These are phyloP conservation scores for Tachypleus tridentatus DNA, from an alignment of 1,140 invertebrate genomes.

Conservation along the genomic window DNA sequence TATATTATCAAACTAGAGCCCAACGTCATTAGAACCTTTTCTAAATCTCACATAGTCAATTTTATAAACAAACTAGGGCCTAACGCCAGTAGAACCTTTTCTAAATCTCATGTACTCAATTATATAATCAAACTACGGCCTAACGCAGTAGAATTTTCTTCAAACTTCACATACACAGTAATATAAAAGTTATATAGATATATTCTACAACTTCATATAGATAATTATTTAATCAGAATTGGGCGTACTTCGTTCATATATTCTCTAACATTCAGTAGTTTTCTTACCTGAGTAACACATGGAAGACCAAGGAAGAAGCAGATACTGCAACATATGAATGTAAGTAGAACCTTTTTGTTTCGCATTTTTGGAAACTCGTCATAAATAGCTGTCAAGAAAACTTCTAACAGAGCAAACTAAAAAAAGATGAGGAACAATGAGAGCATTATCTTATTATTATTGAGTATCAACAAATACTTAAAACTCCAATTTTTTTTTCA, in stretches of 20 bases:
- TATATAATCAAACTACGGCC: too few relatives aligned
- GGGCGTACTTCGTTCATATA: too few relatives aligned
- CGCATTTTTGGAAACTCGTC: constrained; percentile 57
- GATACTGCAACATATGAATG: constrained; percentile 50
- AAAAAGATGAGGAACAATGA: constrained; percentile 5
- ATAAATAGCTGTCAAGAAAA: constrained; percentile 63
- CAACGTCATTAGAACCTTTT: too few relatives aligned
- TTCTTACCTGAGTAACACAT: constrained; percentile 51
- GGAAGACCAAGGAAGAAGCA: constrained; percentile 59
- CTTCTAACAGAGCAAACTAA: constrained; percentile 40
- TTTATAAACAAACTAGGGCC: too few relatives aligned
- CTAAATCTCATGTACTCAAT: not conserved
- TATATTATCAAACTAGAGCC: too few relatives aligned
- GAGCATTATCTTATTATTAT: too few relatives aligned
- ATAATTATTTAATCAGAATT: too few relatives aligned
- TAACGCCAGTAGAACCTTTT: constrained; percentile 1
- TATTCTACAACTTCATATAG: too few relatives aligned
- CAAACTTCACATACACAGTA: too few relatives aligned
- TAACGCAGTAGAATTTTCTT: too few relatives aligned
- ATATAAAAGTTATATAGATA: too few relatives aligned
- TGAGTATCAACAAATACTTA: not conserved
- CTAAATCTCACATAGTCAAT: too few relatives aligned
- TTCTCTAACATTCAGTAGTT: not conserved
- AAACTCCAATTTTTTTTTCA: not conserved
- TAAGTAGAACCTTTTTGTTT: constrained; percentile 55